Conservation (phyloP, 2,797 vertebrate genomes). For the Coregonus ussuriensis region DNA sequence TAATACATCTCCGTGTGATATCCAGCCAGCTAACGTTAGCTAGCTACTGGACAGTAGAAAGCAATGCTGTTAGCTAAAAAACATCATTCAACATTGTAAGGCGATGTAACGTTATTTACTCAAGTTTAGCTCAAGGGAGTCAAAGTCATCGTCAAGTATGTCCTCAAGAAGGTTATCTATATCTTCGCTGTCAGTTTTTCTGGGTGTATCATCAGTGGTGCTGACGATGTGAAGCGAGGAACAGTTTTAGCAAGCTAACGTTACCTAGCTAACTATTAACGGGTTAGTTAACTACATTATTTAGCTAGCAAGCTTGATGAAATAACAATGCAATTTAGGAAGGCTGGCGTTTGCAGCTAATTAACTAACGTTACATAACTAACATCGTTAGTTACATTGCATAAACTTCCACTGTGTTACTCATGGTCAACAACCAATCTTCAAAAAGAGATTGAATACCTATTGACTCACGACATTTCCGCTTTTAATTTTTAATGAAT, state of each 20-base stretch:
- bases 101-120: constrained; percentile 21
- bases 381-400: not conserved
- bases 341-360: not conserved
- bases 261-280: not conserved
- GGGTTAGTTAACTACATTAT: not conserved
- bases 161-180: constrained; percentile 87
- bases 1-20: not conserved
- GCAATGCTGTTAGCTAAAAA: not conserved
- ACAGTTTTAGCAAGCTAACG: constrained; percentile 7
- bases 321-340: not conserved
- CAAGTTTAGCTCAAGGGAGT: constrained; percentile 39
- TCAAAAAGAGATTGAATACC: no score
- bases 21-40: not conserved
- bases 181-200: constrained; percentile 71
- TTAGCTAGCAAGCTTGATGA: not conserved
- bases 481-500: no score
- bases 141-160: constrained; percentile 79
- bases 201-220: constrained; percentile 42
- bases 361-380: not conserved
- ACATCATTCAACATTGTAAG: not conserved
- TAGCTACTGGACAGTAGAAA: not conserved
- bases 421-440: not conserved
- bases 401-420: not conserved
- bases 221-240: constrained; percentile 59
- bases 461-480: no score